phyloP scores from a whole-genome alignment of 2,797 vertebrate genomes.

The Mycteria americana region DNA sequence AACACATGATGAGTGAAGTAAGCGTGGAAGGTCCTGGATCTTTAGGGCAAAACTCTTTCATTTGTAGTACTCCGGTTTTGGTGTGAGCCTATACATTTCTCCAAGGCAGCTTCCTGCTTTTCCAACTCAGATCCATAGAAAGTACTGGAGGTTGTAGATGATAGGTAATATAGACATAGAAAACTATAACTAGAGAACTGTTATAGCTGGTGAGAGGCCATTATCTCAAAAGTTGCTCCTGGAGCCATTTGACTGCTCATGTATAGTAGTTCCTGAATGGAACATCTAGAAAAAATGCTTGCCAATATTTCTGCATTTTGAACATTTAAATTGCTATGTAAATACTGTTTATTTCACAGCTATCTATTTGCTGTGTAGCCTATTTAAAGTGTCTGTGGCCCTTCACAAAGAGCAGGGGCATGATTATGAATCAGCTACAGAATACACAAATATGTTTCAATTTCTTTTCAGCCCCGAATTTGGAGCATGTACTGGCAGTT shows the following conservation, averaged over 20 bases:
- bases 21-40: not conserved
- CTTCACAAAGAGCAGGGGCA: not conserved
- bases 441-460: not conserved
- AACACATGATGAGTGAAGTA: not conserved
- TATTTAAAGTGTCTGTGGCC: not conserved
- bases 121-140: not conserved
- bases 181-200: not conserved
- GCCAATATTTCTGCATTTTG: not conserved
- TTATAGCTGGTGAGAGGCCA: not conserved
- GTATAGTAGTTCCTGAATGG: not conserved
- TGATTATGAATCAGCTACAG: not conserved
- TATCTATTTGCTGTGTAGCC: not conserved
- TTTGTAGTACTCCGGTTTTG: not conserved
- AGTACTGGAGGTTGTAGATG: not conserved
- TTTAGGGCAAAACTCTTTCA: not conserved
- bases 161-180: not conserved
- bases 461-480: slow-evolving; percentile 71
- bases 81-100: not conserved
- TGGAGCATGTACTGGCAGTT: slow-evolving; percentile 83
- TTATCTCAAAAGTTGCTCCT: not conserved
- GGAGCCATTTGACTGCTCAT: not conserved
- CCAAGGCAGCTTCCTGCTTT: not conserved
- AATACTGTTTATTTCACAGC: not conserved
- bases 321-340: not conserved
- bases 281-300: not conserved